These are phyloP conservation scores for Ispidina lecontei DNA, from an alignment of 2,797 vertebrate genomes.

Conservation along the genomic window DNA sequence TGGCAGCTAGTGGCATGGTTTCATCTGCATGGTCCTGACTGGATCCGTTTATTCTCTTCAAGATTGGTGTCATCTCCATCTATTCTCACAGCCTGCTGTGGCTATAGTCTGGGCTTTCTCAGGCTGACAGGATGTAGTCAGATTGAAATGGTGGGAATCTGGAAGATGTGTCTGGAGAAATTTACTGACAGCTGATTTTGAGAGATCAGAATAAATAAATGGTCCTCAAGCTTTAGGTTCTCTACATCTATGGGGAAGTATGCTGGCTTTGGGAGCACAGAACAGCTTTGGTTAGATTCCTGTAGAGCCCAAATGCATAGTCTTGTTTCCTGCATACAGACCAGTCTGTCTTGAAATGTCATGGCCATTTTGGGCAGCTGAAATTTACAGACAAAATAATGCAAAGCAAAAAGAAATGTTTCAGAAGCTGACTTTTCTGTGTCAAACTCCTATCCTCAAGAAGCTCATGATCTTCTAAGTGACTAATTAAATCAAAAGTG, in stretches of 20 bases:
- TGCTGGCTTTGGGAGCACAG: neutral
- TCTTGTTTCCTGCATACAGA: neutral
- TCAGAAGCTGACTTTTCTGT: neutral
- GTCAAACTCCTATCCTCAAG: neutral
- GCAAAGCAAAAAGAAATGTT: neutral
- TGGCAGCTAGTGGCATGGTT: neutral
- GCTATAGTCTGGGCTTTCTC: neutral
- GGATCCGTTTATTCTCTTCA: neutral
- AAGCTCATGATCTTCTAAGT: neutral
- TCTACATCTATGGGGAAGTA: rapidly evolving
- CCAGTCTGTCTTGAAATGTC: neutral
- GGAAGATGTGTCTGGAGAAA: neutral
- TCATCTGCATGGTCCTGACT: neutral
- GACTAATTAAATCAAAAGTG: constrained; percentile 21
- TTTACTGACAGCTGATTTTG: neutral
- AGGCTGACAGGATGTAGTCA: neutral
- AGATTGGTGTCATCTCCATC: neutral
- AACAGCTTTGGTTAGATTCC: neutral
- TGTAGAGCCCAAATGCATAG: neutral
- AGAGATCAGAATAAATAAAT: neutral
- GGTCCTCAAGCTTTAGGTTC: neutral
- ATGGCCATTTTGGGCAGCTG: neutral
- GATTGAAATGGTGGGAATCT: neutral
- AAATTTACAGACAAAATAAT: neutral
- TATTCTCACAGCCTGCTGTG: neutral